A percentile compares a stretch with the other conserved stretches of the same genome.
These are phyloP conservation scores for Syrista parreyssii DNA, from an alignment of 2,888 invertebrate genomes.

Conservation along the genomic window DNA sequence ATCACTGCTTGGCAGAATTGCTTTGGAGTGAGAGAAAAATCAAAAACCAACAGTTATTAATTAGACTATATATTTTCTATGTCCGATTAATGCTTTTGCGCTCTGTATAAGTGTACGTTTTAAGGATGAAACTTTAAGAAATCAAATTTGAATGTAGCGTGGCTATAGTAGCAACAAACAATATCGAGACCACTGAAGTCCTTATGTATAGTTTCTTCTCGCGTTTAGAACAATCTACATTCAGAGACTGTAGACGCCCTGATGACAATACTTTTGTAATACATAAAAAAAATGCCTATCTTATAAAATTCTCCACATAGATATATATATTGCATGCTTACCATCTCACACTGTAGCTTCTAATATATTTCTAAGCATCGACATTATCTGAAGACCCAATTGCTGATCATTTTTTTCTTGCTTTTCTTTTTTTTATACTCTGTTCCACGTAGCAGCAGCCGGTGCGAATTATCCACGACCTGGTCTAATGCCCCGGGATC, in stretches of 20 bases:
- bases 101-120: background rate
- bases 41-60: background rate
- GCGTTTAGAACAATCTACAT: background rate
- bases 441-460: constrained; percentile 61
- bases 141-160: background rate
- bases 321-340: background rate
- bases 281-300: background rate
- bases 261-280: constrained; percentile 6
- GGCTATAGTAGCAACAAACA: background rate
- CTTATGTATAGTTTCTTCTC: background rate
- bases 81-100: background rate
- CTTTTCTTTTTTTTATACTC: constrained; percentile 3
- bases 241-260: background rate
- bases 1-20: background rate
- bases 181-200: background rate
- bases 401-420: constrained; percentile 5
- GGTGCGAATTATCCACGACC: constrained; percentile 73
- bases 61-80: background rate
- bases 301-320: constrained; percentile 4
- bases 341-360: background rate
- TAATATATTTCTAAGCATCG: background rate
- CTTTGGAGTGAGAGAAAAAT: background rate
- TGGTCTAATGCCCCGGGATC: constrained; percentile 71
- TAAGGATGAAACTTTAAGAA: background rate
- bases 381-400: background rate